phyloP scores from a whole-genome alignment of 2,888 invertebrate genomes.

The Cryptocephalus primarius region DNA sequence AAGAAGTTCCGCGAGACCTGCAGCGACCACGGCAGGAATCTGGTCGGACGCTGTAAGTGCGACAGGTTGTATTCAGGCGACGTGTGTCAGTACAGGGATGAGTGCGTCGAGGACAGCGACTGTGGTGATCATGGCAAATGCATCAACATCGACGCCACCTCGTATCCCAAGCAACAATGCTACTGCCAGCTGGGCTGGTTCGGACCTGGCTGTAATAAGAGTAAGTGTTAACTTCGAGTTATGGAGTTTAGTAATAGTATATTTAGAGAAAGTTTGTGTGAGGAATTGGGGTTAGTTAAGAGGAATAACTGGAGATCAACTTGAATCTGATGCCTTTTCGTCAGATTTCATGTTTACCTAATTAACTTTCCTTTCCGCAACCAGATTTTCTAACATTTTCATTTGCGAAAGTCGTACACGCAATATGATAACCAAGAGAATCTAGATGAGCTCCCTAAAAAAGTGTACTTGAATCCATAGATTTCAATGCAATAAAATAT shows the following conservation, averaged over 20 bases:
- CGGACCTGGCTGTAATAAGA: constrained; percentile 73
- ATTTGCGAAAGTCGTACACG: too few relatives aligned
- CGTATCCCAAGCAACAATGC: constrained; percentile 73
- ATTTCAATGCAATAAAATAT: too few relatives aligned
- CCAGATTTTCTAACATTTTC: too few relatives aligned
- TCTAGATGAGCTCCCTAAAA: too few relatives aligned
- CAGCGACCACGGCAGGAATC: constrained; percentile 72
- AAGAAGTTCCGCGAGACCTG: constrained; percentile 75
- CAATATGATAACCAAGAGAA: too few relatives aligned
- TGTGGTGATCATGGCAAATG: constrained; percentile 83
- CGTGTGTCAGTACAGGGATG: constrained; percentile 80
- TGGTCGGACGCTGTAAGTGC: constrained; percentile 69
- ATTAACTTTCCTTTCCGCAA: too few relatives aligned
- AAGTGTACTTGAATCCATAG: too few relatives aligned
- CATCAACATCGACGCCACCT: constrained; percentile 67
- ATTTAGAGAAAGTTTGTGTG: not conserved
- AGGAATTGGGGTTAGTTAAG: too few relatives aligned
- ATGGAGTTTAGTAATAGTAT: too few relatives aligned
- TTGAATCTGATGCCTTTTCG: too few relatives aligned
- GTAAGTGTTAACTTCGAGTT: constrained; percentile 44
- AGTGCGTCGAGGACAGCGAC: constrained; percentile 74
- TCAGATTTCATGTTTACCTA: too few relatives aligned
- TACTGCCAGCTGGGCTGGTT: constrained; percentile 86
- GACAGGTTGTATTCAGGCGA: constrained; percentile 70
- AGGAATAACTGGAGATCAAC: too few relatives aligned